Percentiles rank a stretch among this genome's conserved stretches.
Conservation (phyloP, 1,140 invertebrate species). For the Coelopa frigida region DNA sequence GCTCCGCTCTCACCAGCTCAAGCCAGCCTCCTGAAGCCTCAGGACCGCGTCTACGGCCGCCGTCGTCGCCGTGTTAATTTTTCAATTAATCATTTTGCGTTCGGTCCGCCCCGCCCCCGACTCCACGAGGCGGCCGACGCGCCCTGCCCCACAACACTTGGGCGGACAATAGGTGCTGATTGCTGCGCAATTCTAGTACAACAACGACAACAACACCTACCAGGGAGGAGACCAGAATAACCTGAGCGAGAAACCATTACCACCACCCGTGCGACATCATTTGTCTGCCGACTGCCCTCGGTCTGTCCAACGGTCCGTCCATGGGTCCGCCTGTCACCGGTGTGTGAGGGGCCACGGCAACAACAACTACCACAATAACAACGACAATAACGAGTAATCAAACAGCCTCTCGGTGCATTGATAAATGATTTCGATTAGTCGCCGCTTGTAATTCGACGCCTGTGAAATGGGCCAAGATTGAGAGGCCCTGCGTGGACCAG, state of each 20-base stretch:
- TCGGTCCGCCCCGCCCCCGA: conserved; percentile 13
- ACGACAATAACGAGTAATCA: conserved; percentile 12
- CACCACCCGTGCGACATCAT: too few relatives aligned
- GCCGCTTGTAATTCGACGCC: conserved; percentile 45
- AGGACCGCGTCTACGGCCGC: conserved; percentile 6
- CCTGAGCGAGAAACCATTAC: too few relatives aligned
- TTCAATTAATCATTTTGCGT: conserved; percentile 12
- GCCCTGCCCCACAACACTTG: conserved; percentile 4
- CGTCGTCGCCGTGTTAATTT: conserved; percentile 8
- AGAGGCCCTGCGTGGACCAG: too few relatives aligned
- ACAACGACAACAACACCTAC: not conserved
- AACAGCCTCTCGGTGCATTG: conserved; percentile 27
- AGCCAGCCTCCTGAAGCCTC: not conserved
- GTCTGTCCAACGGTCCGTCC: too few relatives aligned
- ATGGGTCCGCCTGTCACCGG: too few relatives aligned
- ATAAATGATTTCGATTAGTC: conserved; percentile 46
- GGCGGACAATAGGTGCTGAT: conserved; percentile 44
- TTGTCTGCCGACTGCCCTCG: too few relatives aligned
- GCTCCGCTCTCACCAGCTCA: not conserved
- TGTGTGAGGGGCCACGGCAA: too few relatives aligned
- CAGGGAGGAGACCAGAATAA: too few relatives aligned
- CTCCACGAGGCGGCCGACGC: not conserved
- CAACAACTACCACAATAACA: conserved; percentile 9
- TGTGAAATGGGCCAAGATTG: conserved; percentile 45
- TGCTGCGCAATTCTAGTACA: conserved; percentile 17